phyloP scores from a whole-genome alignment of 2,113 vertebrate species.

The Phrynocephalus versicolor region DNA sequence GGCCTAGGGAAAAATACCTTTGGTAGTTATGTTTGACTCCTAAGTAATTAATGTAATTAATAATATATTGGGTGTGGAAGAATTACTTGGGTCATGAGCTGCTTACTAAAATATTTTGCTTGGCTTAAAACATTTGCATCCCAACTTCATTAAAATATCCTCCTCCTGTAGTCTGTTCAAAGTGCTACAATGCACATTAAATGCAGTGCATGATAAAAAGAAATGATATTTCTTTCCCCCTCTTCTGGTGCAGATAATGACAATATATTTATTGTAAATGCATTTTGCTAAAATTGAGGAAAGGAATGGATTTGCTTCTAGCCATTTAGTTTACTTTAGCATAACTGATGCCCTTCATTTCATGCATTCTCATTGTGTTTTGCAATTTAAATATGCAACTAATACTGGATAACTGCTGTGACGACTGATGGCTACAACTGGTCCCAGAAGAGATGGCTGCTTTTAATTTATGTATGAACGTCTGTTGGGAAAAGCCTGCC shows the following conservation, averaged over 20 bases:
- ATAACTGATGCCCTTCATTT: constrained; percentile 39
- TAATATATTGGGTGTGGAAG: neutral
- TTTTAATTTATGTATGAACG: constrained; percentile 36
- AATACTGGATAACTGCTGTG: constrained; percentile 15
- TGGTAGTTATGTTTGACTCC: neutral
- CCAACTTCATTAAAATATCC: constrained; percentile 43
- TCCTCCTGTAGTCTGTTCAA: constrained; percentile 52
- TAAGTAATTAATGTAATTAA: constrained; percentile 23
- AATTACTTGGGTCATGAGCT: neutral
- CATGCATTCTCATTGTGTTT: constrained; percentile 38
- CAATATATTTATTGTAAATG: constrained; percentile 63
- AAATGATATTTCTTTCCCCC: constrained; percentile 31
- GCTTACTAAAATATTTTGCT: constrained; percentile 35
- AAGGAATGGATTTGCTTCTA: constrained; percentile 50
- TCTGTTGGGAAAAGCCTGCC: constrained; percentile 13
- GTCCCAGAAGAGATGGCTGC: constrained; percentile 17
- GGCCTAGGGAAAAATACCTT: neutral
- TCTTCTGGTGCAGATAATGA: constrained; percentile 48
- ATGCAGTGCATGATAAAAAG: neutral
- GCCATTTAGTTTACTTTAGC: constrained; percentile 43
- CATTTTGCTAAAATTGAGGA: constrained; percentile 30
- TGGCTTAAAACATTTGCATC: constrained; percentile 10
- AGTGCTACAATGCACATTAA: constrained; percentile 55
- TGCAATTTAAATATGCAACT: constrained; percentile 37
- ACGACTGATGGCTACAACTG: neutral